Percentiles rank a stretch among this genome's conserved stretches.
Conservation (phyloP, 2,888 invertebrate genomes). For the Sussaba pulchella region DNA sequence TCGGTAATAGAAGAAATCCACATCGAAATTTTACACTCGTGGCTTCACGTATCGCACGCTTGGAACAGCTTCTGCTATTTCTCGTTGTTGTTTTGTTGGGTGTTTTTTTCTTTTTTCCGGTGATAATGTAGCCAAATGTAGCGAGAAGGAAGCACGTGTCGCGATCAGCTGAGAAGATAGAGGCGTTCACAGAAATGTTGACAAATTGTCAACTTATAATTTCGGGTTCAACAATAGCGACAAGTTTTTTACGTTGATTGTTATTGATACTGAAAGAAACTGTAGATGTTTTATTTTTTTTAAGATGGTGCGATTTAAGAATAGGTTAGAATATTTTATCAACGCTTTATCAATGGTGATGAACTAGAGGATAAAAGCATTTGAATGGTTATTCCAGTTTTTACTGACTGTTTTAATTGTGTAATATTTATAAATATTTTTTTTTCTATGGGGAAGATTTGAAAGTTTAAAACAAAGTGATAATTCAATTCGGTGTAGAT, state of each 20-base stretch:
- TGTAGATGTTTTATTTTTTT: background rate
- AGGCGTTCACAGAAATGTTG: background rate
- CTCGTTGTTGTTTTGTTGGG: background rate
- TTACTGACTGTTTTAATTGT: background rate
- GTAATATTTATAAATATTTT: conserved; percentile 13
- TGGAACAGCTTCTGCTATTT: background rate
- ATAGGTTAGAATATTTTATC: conserved; percentile 85
- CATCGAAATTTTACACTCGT: background rate
- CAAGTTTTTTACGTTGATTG: background rate
- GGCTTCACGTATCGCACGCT: background rate
- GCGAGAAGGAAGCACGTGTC: conserved; percentile 1
- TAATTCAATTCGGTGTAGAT: background rate
- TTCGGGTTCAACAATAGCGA: no score
- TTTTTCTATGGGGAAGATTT: conserved; percentile 20
- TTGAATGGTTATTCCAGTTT: conserved; percentile 50
- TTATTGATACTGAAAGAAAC: background rate
- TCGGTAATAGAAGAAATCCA: background rate
- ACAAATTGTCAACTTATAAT: background rate
- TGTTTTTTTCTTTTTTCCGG: background rate
- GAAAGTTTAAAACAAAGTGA: no score
- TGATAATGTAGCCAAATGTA: conserved; percentile 5
- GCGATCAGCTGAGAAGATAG: conserved; percentile 3
- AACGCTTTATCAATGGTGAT: background rate
- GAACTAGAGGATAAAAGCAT: background rate
- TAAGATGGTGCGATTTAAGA: conserved; percentile 89